phyloP scores from a whole-genome alignment of 2,797 vertebrate genomes.

The Nannoperca obscura region DNA sequence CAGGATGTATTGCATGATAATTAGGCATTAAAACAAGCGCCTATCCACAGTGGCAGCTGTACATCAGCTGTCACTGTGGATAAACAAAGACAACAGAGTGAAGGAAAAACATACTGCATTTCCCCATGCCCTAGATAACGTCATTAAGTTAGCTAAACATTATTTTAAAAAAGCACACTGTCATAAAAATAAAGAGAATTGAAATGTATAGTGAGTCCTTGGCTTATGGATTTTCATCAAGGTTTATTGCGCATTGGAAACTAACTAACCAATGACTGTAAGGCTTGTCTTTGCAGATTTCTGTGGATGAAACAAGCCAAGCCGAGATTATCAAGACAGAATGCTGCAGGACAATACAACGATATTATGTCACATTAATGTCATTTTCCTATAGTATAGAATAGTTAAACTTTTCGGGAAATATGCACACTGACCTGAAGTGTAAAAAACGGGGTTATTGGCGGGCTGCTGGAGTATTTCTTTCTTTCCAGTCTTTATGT shows the following conservation, averaged over 20 bases:
- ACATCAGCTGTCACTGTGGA: constrained; percentile 63
- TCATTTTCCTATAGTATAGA: neutral
- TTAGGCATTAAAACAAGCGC: constrained; percentile 65
- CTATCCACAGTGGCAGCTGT: constrained; percentile 58
- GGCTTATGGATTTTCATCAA: neutral
- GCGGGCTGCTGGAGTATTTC: too few species aligned
- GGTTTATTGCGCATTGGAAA: neutral
- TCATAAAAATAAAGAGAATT: neutral
- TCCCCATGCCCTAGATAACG: constrained; percentile 40
- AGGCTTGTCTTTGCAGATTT: neutral
- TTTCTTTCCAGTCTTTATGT: too few species aligned
- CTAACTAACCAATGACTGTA: neutral
- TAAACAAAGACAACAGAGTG: constrained; percentile 58
- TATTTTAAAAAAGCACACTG: neutral
- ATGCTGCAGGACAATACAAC: neutral
- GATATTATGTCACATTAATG: neutral
- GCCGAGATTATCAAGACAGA: neutral
- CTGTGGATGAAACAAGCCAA: neutral
- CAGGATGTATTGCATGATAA: constrained; percentile 73
- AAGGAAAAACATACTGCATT: constrained; percentile 42
- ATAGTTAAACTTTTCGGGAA: neutral
- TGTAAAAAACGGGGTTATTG: too few species aligned
- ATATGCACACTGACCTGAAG: neutral
- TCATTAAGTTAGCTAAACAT: constrained; percentile 13
- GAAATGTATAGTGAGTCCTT: neutral